Percentiles rank a stretch among this genome's conserved stretches.
phyloP scores from a whole-genome alignment of 2,797 vertebrate genomes.

The Pelobates cultripes region DNA sequence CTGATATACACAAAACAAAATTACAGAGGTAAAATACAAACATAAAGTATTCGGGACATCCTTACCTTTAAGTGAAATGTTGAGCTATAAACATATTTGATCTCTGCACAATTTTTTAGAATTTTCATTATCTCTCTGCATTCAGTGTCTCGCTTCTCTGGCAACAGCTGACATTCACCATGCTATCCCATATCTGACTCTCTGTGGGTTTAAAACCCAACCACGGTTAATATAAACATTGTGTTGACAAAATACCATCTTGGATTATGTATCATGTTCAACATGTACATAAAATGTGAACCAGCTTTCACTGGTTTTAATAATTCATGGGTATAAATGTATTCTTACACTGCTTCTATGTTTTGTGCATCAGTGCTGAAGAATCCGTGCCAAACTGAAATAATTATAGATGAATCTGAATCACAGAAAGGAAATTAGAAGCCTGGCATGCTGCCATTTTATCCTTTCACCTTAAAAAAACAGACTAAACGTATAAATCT shows the following conservation, averaged over 20 bases:
- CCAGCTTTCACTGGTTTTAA: neutral
- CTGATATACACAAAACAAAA: no score
- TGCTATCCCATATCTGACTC: neutral
- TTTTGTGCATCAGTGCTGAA: conserved; percentile 5
- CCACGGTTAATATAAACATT: conserved; percentile 2
- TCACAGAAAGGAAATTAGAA: neutral
- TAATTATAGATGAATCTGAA: conserved; percentile 14
- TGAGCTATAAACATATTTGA: no score
- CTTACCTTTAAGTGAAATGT: no score
- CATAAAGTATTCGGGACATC: no score
- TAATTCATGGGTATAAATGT: neutral
- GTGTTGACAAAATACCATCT: neutral
- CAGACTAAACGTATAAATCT: neutral
- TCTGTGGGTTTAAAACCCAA: neutral
- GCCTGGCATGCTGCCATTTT: neutral
- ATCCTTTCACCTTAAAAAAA: conserved; percentile 2
- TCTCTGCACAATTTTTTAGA: no score
- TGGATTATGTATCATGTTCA: neutral
- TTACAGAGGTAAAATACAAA: no score
- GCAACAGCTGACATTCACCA: no score
- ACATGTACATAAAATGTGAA: neutral
- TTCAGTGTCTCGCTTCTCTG: no score
- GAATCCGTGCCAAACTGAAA: conserved; percentile 4
- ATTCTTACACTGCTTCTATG: neutral
- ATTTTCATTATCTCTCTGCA: no score